Evolutionary conservation across 2,113 vertebrate genomes (phyloP).

Genomic region (Misgurnus anguillicaudatus): DNA sequence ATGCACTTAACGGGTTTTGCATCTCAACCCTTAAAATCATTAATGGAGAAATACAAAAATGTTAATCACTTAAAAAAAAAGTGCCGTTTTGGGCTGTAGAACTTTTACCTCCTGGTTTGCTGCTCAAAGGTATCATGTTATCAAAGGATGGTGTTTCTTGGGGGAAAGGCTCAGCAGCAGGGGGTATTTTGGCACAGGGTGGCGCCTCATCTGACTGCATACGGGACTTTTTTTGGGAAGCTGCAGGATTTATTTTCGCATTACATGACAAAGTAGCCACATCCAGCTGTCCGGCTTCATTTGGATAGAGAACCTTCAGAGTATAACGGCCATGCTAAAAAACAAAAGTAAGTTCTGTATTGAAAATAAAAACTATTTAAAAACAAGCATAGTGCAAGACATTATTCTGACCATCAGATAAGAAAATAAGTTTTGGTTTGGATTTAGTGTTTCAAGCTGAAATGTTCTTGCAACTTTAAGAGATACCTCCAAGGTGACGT

Average conservation of each 20-base stretch:
- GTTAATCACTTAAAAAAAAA: not conserved
- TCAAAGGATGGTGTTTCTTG: not conserved
- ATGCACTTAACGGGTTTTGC: too few relatives aligned
- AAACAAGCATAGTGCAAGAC: too few relatives aligned
- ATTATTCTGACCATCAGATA: not conserved
- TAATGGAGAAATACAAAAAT: too few relatives aligned
- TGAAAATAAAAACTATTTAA: too few relatives aligned
- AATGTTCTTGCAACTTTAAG: not conserved
- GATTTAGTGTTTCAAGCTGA: not conserved
- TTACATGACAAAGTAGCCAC: slow-evolving; percentile 53
- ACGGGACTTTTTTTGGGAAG: not conserved
- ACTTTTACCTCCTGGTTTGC: not conserved
- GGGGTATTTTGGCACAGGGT: not conserved
- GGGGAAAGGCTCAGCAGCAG: slow-evolving; percentile 1
- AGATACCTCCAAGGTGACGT: slow-evolving; percentile 58
- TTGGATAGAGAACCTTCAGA: slow-evolving; percentile 56
- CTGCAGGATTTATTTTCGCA: not conserved
- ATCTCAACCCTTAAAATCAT: too few relatives aligned
- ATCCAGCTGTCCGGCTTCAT: slow-evolving; percentile 21
- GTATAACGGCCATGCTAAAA: slow-evolving; percentile 55
- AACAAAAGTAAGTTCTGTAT: not conserved
- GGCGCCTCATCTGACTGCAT: not conserved
- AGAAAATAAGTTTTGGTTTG: not conserved
- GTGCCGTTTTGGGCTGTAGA: not conserved
- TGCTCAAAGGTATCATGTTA: not conserved